Evolutionary conservation across 2,888 invertebrate genomes (phyloP).

Genomic region (Rhamphomyia laevipes): DNA sequence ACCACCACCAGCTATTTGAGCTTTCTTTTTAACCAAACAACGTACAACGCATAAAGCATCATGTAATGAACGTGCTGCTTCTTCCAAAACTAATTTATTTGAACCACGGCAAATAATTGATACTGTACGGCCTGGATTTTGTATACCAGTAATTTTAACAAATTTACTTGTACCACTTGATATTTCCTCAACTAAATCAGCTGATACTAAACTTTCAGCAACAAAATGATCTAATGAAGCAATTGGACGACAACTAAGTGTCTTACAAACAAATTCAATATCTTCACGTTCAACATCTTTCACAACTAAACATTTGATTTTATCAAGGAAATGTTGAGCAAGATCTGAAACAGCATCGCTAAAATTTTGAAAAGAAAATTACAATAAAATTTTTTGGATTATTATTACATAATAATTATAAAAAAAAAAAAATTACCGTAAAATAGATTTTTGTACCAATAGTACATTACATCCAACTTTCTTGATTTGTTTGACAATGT

Average conservation of each 20-base stretch:
- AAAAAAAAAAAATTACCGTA: constrained; percentile 43
- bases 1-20: constrained; percentile 90
- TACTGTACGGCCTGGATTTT: constrained; percentile 79
- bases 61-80: constrained; percentile 85
- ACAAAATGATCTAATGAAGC: constrained; percentile 97
- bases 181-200: constrained; percentile 91
- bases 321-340: constrained; percentile 95
- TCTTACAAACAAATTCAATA: constrained; percentile 94
- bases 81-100: constrained; percentile 77
- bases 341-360: constrained; percentile 95
- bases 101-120: constrained; percentile 79
- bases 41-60: constrained; percentile 86
- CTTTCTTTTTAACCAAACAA: constrained; percentile 88
- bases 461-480: constrained; percentile 97
- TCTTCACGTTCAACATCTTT: constrained; percentile 98
- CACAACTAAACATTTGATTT: constrained; percentile 97
- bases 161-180: constrained; percentile 79
- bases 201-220: constrained; percentile 79
- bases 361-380: constrained; percentile 17
- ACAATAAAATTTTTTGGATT: background rate
- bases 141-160: constrained; percentile 85
- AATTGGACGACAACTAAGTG: constrained; percentile 85
- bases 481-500: constrained; percentile 98
- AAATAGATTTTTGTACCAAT: constrained; percentile 70
- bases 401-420: background rate